Base-by-base conservation (phyloP, 2,113 vertebrate species). In the Danionella cerebrum region DNA sequence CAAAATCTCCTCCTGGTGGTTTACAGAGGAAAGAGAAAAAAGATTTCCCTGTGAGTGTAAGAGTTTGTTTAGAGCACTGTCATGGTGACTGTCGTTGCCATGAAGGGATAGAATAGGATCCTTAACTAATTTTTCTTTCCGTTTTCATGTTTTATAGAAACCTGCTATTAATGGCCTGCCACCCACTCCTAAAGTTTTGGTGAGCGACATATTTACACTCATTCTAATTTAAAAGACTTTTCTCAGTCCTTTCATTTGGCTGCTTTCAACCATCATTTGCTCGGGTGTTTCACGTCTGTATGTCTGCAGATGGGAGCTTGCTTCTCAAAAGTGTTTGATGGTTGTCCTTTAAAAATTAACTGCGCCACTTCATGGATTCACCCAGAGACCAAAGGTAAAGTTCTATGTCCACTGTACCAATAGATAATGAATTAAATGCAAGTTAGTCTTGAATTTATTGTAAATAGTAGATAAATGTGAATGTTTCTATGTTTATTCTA, bases 351-450 rank as follows among this genome's bases (percentile, higher is more conserved):
- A 84, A 98, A 97, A 85, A 96, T 99, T 78, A 98, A 93, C 83
- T 99, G 96, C 86, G 96, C 96, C 63, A 97, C 96, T 0, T 99
- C 96, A 0, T 99, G 96, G 96, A 99, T 99, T 79, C 95, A 99
- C 76, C 96, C 96, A 44, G 96, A 99, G 70, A 98, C 95, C 64
- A 98, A 98, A 93, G 96, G 96, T 98, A 81, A 58, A n/a, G n/a
- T n/a, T n/a, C n/a, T n/a, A n/a, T n/a, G n/a, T n/a, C n/a, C n/a
- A n/a, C n/a, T 47, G 29, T n/a, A 12, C 18, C 5, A 9, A 2
- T 45, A 45, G 9, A 9, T 9, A 11, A 45, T 45, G 16, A 21
- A 45, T 45, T 33, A 6, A 33, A n/a, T n/a, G n/a, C n/a, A n/a
- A n/a, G n/a, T n/a, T n/a, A n/a, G n/a, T n/a, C n/a, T n/a, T n/a